A percentile compares a stretch with the other conserved stretches of the same genome.
Conservation (phyloP, 2,113 vertebrate genomes). For the Electrona antarctica region DNA sequence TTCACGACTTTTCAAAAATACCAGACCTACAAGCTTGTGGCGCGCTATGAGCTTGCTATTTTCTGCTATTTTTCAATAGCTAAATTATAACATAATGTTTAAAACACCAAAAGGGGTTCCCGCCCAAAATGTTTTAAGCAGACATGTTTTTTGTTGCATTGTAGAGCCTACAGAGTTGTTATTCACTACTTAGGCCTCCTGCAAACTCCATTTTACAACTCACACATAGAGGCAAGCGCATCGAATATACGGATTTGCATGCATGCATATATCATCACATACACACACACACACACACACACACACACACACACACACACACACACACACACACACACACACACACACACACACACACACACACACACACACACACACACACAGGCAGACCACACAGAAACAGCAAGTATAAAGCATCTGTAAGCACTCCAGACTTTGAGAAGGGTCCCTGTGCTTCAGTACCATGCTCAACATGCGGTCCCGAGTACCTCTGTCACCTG, state of each 20-base stretch:
- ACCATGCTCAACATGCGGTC: conserved; percentile 7
- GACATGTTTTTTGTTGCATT: background rate
- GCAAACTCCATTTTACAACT: too few species aligned
- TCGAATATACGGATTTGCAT: too few species aligned
- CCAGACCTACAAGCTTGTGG: too few species aligned
- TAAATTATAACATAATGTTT: too few species aligned
- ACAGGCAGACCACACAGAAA: background rate
- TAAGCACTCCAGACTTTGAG: background rate
- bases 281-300: background rate
- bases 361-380: background rate
- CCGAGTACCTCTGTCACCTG: conserved; percentile 41
- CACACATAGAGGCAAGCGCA: too few species aligned
- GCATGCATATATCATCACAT: background rate
- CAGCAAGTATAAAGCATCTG: background rate
- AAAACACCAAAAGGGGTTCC: too few species aligned
- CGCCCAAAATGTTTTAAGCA: too few species aligned
- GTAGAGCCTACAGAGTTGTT: background rate
- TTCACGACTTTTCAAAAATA: too few species aligned
- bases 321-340: background rate
- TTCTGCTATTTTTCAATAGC: too few species aligned
- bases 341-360: conserved; percentile 9
- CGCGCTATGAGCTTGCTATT: too few species aligned
- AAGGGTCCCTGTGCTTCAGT: background rate
- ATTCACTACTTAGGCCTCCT: background rate
- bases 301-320: background rate